A percentile compares a stretch with the other conserved stretches of the same genome.
Conservation (phyloP, 2,888 invertebrate species). For the Dione juno region DNA sequence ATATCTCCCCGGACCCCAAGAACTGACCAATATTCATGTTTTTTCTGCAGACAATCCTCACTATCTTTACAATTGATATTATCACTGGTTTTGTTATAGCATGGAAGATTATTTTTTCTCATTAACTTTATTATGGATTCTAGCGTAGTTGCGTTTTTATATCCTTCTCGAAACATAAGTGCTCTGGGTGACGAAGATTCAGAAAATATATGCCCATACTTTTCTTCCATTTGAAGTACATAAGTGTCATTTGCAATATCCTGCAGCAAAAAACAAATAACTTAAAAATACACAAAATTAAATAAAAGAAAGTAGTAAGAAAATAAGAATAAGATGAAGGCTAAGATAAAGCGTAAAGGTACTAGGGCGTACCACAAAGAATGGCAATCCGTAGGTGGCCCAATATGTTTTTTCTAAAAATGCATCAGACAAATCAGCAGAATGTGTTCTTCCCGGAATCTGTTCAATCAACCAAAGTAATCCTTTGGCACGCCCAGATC, state of each 20-base stretch:
- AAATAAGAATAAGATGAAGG: too few relatives aligned
- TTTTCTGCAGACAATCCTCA: conserved; percentile 59
- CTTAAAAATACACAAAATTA: background rate
- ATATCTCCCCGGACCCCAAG: conserved; percentile 73
- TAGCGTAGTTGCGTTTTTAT: conserved; percentile 69
- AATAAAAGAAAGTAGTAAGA: too few relatives aligned
- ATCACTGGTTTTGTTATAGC: conserved; percentile 57
- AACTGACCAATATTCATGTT: conserved; percentile 64
- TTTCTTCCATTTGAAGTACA: conserved; percentile 64
- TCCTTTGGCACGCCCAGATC: conserved; percentile 67
- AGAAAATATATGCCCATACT: conserved; percentile 67
- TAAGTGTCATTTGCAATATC: conserved; percentile 70
- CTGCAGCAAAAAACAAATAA: conserved; percentile 54
- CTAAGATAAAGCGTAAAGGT: background rate
- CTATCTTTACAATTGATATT: conserved; percentile 56
- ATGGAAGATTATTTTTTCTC: conserved; percentile 72
- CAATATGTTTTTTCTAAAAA: conserved; percentile 87
- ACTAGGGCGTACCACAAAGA: conserved; percentile 69
- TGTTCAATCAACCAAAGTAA: conserved; percentile 91
- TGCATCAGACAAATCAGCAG: conserved; percentile 86
- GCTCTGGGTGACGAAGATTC: conserved; percentile 69
- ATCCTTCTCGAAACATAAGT: conserved; percentile 64
- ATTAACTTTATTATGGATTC: conserved; percentile 69
- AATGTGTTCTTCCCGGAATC: conserved; percentile 85
- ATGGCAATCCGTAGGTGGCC: conserved; percentile 87